Evolutionary conservation across 2,797 vertebrate species (phyloP).

Genomic region (Anomalospiza imberbis): DNA sequence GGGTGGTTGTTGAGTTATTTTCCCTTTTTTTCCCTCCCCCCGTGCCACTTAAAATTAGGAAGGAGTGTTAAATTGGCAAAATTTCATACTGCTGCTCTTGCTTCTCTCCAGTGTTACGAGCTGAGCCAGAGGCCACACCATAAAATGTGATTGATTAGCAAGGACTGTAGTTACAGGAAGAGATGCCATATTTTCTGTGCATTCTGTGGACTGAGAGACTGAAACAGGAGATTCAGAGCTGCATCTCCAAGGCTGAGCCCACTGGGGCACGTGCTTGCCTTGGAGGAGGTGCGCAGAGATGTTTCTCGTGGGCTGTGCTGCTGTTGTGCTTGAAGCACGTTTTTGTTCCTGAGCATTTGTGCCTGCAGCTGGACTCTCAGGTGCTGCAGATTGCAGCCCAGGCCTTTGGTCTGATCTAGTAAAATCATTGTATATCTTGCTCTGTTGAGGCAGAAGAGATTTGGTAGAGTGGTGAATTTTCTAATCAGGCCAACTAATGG

Average conservation of each 20-base stretch:
- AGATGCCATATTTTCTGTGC: neutral
- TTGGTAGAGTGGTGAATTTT: neutral
- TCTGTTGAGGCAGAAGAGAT: neutral
- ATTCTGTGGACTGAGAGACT: neutral
- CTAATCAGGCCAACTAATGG: neutral
- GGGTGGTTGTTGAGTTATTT: neutral
- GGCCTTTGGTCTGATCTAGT: neutral
- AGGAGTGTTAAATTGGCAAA: constrained; percentile 58
- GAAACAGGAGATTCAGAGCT: neutral
- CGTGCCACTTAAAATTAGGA: constrained; percentile 43
- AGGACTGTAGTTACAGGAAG: constrained; percentile 31
- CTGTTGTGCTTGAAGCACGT: neutral
- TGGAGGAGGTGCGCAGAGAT: neutral
- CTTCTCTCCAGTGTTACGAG: constrained; percentile 13
- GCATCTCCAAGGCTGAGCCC: neutral
- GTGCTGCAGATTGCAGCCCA: neutral
- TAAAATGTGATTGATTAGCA: constrained; percentile 62
- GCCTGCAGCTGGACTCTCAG: neutral
- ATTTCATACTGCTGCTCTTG: constrained; percentile 35
- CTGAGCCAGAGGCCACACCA: constrained; percentile 54
- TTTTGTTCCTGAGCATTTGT: neutral
- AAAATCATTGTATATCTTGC: neutral
- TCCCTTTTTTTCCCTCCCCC: rapidly evolving
- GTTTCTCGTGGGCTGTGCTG: neutral
- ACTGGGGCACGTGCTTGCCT: neutral